phyloP scores from a whole-genome alignment of 2,797 vertebrate species.

The Sebastes kiyomatsui region DNA sequence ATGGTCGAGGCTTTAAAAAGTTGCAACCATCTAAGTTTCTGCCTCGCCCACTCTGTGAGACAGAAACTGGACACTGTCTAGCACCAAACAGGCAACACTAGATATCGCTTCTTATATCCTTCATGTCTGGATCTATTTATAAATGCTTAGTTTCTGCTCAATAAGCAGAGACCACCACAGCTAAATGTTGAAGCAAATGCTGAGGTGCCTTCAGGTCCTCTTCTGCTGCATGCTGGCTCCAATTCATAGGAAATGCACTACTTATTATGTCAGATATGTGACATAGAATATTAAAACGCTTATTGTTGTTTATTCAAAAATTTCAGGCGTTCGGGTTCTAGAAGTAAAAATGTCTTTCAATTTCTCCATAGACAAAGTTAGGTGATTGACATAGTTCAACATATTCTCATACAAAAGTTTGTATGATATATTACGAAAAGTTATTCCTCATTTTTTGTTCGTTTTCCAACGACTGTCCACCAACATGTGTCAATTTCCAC shows the following conservation, averaged over 20 bases:
- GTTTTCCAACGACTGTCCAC: no score
- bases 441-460: no score
- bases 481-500: no score
- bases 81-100: constrained; percentile 38
- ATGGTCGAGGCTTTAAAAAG: constrained; percentile 42
- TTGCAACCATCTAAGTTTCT: constrained; percentile 32
- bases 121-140: constrained; percentile 48
- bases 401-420: no score
- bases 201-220: background rate
- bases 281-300: background rate
- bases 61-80: constrained; percentile 65
- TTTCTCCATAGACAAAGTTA: background rate
- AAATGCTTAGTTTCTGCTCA: constrained; percentile 21
- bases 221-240: background rate
- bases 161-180: background rate
- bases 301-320: no score
- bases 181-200: background rate
- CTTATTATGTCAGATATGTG: background rate
- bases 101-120: constrained; percentile 46
- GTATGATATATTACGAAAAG: no score
- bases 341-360: background rate
- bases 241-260: background rate
- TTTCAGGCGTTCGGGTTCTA: background rate
- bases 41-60: constrained; percentile 46
- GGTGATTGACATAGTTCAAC: background rate